Conservation (phyloP, 1,140 invertebrate species). For the Caenorhabditis remanei region DNA sequence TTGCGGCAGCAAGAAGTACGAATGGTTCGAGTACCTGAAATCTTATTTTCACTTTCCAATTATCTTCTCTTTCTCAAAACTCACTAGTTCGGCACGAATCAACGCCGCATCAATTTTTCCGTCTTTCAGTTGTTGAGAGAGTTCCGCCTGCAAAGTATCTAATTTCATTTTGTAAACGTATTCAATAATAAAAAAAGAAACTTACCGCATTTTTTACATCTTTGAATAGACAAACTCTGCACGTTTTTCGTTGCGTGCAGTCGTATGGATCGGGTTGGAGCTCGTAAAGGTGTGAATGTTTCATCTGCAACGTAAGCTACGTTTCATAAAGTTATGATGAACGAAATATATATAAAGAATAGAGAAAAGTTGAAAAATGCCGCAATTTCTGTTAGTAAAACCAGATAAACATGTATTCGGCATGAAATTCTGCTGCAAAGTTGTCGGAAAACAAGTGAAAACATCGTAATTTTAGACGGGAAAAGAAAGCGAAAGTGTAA, state of each 20-base stretch:
- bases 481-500: constrained; percentile 27
- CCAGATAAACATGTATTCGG: constrained; percentile 13
- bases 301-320: background rate
- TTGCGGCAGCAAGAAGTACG: constrained; percentile 74
- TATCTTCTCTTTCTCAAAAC: constrained; percentile 47
- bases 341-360: background rate
- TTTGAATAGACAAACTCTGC: constrained; percentile 71
- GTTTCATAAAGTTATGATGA: background rate
- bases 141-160: constrained; percentile 64
- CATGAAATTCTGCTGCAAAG: background rate
- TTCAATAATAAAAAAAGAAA: background rate
- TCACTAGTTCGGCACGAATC: constrained; percentile 75
- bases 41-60: background rate
- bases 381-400: background rate
- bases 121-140: constrained; percentile 68
- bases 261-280: constrained; percentile 75
- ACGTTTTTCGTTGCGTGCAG: constrained; percentile 66
- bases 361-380: background rate
- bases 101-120: constrained; percentile 74
- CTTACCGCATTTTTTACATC: constrained; percentile 74
- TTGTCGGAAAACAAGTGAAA: constrained; percentile 40
- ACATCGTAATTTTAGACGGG: constrained; percentile 28
- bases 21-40: constrained; percentile 74
- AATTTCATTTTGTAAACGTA: background rate
- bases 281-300: constrained; percentile 70